Base-by-base conservation (phyloP, 2,797 vertebrate genomes). In the Anguilla pacifica region DNA sequence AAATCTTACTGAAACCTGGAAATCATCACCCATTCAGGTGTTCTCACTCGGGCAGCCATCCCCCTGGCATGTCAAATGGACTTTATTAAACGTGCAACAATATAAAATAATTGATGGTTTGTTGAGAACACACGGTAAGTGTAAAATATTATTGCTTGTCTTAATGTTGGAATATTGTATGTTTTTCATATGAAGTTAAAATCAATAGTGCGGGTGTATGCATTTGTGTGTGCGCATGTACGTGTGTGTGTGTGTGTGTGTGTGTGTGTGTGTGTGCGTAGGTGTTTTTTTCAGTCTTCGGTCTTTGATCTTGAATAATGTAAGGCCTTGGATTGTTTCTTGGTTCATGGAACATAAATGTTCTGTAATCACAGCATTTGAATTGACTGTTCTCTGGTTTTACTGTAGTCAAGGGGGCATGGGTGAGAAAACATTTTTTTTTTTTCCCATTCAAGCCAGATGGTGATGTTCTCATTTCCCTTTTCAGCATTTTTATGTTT, bases 291-390 rank as follows among this genome's bases (percentile, higher is more conserved):
- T 77, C 72, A 77, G 11, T 19, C 9, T 19, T 11, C 72, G 3
- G 31, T 72, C 13, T 11, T 28, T 39, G 31, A 31, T 43, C 3
- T 39, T 43, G 13, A 35, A 77, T 77, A 35, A 77, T 77, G 13
- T 39, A 39, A 39, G 15, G 35, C 72, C 31, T 70, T 61, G 87
- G 77, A 49, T 67, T 83, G 49, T 86, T 83, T 87, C 57, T 87
- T 22, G 19, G 51, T 84, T 88, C 57, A 87, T 61, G 31, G 57
- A 43, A 87, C 51, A 83, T 61, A 31, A 83, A 83, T 86, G 85
- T 88, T 86, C 57, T 49, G 72, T 87, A 88, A 89, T 89, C 88
- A 86, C 72, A 25, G 64, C 61, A 84, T 88, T 88, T 89, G 82
- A 88, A 87, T 90, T 87, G 49, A 88, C 83, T 82, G 70, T 35